Percentiles rank a stretch among this genome's conserved stretches.
These are phyloP conservation scores for Protosalanx chinensis DNA, from an alignment of 2,797 vertebrate genomes.

Conservation along the genomic window DNA sequence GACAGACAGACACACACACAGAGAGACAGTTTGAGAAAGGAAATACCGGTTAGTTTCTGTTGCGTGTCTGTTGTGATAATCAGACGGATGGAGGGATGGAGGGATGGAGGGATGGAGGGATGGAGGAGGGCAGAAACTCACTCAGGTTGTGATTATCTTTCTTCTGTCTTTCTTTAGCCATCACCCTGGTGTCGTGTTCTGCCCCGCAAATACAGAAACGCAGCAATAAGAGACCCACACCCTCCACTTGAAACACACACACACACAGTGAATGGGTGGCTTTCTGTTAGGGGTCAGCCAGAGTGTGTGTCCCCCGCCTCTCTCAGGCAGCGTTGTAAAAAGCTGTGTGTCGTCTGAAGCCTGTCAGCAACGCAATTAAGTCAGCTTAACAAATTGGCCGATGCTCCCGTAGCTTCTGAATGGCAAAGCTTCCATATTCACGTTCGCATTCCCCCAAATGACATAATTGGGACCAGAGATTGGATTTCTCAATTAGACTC, in stretches of 20 bases:
- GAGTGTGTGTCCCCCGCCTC: background rate
- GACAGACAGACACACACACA: background rate
- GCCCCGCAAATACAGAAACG: conserved; percentile 50
- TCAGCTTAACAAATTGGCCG: conserved; percentile 63
- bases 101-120: too few species aligned
- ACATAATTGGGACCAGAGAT: conserved; percentile 81
- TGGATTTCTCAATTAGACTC: conserved; percentile 80
- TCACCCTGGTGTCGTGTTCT: conserved; percentile 89
- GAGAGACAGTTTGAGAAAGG: conserved; percentile 23
- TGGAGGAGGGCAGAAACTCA: conserved; percentile 67
- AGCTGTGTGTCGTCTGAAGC: conserved; percentile 48
- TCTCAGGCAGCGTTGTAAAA: conserved; percentile 58
- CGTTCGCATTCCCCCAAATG: conserved; percentile 75
- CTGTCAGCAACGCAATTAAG: conserved; percentile 61
- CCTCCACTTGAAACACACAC: conserved; percentile 50
- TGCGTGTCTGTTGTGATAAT: background rate
- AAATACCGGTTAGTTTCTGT: background rate
- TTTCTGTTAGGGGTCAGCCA: conserved; percentile 20
- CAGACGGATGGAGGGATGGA: too few species aligned
- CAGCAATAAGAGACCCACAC: conserved; percentile 55
- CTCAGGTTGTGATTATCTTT: conserved; percentile 99
- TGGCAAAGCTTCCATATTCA: conserved; percentile 64
- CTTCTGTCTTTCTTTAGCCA: conserved; percentile 96
- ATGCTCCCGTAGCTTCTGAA: conserved; percentile 53
- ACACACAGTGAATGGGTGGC: conserved; percentile 47